A percentile compares a stretch with the other conserved stretches of the same genome.
These are phyloP conservation scores for Fistularia commersonii DNA, from an alignment of 2,797 vertebrate species.

Conservation along the genomic window DNA sequence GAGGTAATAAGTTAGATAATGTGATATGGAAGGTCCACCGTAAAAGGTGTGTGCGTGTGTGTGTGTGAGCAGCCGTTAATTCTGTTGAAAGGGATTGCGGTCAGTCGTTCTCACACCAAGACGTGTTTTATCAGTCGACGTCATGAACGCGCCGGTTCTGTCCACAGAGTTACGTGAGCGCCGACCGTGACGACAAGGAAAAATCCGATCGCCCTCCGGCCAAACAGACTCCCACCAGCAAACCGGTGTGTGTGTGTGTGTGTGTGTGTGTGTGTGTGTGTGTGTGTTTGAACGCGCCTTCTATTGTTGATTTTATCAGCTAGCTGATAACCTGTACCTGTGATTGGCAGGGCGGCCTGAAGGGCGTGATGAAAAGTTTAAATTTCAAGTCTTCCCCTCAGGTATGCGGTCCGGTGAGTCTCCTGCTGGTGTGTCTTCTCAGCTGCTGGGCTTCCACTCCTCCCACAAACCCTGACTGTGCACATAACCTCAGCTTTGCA, in stretches of 20 bases:
- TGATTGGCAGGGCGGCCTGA: constrained; percentile 41
- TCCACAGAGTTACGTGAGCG: constrained; percentile 38
- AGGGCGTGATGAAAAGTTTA: constrained; percentile 47
- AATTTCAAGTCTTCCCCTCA: constrained; percentile 46
- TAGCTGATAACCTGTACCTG: constrained; percentile 31
- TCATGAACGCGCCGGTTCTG: too few relatives aligned
- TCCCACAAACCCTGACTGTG: not conserved
- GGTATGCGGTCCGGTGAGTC: constrained; percentile 24
- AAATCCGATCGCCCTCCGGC: constrained; percentile 1
- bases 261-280: not conserved
- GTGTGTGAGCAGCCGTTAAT: too few relatives aligned
- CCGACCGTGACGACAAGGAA: constrained; percentile 8
- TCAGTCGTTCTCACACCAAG: too few relatives aligned
- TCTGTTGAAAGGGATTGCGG: too few relatives aligned
- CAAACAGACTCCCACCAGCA: constrained; percentile 37
- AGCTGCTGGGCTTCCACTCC: too few relatives aligned
- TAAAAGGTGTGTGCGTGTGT: too few relatives aligned
- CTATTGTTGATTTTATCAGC: constrained; percentile 2
- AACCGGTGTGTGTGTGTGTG: constrained; percentile 32
- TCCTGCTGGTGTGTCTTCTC: constrained; percentile 8
- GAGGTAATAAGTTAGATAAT: too few relatives aligned
- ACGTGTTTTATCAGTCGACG: too few relatives aligned
- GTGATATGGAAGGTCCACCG: too few relatives aligned
- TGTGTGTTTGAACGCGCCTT: not conserved
- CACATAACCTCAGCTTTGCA: not conserved